phyloP scores from a whole-genome alignment of 2,888 invertebrate species.

The Rhingia rostrata region DNA sequence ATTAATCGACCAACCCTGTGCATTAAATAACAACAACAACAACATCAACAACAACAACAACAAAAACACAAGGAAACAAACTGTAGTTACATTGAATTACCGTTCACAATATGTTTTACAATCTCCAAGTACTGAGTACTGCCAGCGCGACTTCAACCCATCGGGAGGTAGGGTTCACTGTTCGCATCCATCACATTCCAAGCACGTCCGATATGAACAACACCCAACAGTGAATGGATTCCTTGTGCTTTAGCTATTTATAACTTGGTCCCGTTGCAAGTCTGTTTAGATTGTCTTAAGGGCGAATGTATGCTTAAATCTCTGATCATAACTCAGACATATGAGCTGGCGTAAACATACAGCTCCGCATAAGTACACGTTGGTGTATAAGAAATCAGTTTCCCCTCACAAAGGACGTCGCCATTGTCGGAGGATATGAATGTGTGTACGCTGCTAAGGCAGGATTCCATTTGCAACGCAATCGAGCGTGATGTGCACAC shows the following conservation, averaged over 20 bases:
- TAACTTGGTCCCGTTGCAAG: conserved; percentile 31
- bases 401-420: conserved; percentile 18
- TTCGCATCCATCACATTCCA: conserved; percentile 64
- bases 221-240: conserved; percentile 31
- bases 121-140: conserved; percentile 14
- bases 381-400: background rate
- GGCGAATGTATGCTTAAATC: conserved; percentile 42
- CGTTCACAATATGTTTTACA: conserved; percentile 39
- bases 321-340: conserved; percentile 64
- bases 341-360: conserved; percentile 50
- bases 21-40: conserved; percentile 1
- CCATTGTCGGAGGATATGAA: background rate
- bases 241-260: conserved; percentile 46
- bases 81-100: conserved; percentile 20
- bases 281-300: conserved; percentile 52
- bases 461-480: conserved; percentile 17
- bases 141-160: conserved; percentile 6
- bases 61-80: background rate
- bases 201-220: conserved; percentile 57
- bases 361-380: background rate
- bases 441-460: background rate
- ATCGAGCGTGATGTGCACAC: background rate
- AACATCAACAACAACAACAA: background rate
- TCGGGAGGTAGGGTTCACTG: conserved; percentile 35
- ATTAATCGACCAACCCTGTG: conserved; percentile 7